Conservation (phyloP, 2,888 invertebrate species). For the Crematogaster levior region DNA sequence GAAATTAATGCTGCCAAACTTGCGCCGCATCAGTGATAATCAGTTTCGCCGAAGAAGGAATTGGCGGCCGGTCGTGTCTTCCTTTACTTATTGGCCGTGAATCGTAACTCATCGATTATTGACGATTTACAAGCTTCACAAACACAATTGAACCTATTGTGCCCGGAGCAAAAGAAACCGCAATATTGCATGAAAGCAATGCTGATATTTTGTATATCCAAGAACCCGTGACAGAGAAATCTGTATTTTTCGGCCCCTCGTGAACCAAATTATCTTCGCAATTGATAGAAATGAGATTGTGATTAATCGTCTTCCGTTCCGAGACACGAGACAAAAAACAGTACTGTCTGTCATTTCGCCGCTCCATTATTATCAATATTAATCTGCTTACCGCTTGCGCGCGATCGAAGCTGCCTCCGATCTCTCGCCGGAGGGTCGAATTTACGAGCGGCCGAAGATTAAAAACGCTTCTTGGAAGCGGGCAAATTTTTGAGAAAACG, state of each 20-base stretch:
- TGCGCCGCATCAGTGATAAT: neutral
- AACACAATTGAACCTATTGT: neutral
- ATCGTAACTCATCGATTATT: slow-evolving; percentile 25
- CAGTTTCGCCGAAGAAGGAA: neutral
- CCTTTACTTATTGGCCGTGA: slow-evolving; percentile 6
- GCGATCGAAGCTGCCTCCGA: slow-evolving; percentile 1
- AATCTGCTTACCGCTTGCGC: slow-evolving; percentile 28
- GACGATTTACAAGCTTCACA: slow-evolving; percentile 22
- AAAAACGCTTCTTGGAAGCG: slow-evolving; percentile 46
- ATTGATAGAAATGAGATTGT: neutral
- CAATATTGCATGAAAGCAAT: neutral
- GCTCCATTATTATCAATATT: slow-evolving; percentile 51
- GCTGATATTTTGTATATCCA: neutral
- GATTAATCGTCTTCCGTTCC: no score
- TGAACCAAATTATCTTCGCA: neutral
- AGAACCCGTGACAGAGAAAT: neutral
- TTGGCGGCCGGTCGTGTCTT: slow-evolving; percentile 3
- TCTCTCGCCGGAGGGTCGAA: slow-evolving; percentile 15
- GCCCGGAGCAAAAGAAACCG: neutral
- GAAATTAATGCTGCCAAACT: slow-evolving; percentile 40
- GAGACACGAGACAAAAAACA: neutral
- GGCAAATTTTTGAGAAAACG: neutral
- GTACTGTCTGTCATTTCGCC: slow-evolving; percentile 46
- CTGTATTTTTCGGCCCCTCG: neutral
- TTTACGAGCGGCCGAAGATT: slow-evolving; percentile 50